Percentiles rank a stretch among this genome's conserved stretches.
Conservation (phyloP, 2,797 vertebrate species). For the Morelia viridis region DNA sequence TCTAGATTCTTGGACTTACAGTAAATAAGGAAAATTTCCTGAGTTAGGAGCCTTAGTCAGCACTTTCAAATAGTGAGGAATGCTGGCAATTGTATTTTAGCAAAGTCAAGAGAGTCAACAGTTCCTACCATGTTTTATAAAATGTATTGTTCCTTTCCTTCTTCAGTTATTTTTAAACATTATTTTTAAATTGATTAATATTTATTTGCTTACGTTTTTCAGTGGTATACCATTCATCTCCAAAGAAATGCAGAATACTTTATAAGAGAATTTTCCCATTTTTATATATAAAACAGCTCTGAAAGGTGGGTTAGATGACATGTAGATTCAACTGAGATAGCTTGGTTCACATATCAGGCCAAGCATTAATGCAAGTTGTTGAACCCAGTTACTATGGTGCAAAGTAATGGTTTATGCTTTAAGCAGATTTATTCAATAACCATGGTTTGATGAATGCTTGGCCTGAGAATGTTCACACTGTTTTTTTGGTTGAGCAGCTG, state of each 20-base stretch:
- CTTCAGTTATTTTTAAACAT: constrained; percentile 1
- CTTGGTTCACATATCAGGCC: background rate
- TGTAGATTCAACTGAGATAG: background rate
- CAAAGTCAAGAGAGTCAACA: background rate
- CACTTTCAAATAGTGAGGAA: background rate
- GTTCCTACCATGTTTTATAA: background rate
- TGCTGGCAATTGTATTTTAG: background rate
- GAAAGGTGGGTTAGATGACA: background rate
- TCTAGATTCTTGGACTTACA: constrained; percentile 18
- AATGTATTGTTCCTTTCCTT: background rate
- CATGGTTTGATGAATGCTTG: background rate
- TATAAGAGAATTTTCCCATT: background rate
- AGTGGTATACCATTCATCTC: background rate
- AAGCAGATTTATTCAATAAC: background rate
- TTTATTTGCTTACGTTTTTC: background rate
- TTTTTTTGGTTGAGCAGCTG: background rate
- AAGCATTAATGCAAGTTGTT: background rate
- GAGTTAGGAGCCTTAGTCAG: background rate
- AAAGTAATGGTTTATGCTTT: background rate
- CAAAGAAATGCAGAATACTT: background rate
- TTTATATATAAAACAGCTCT: background rate
- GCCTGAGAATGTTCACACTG: background rate
- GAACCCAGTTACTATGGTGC: background rate
- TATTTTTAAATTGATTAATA: constrained; percentile 10
- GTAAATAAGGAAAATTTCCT: background rate